Conservation (phyloP, 2,113 vertebrate species). For the Symphodus melops region DNA sequence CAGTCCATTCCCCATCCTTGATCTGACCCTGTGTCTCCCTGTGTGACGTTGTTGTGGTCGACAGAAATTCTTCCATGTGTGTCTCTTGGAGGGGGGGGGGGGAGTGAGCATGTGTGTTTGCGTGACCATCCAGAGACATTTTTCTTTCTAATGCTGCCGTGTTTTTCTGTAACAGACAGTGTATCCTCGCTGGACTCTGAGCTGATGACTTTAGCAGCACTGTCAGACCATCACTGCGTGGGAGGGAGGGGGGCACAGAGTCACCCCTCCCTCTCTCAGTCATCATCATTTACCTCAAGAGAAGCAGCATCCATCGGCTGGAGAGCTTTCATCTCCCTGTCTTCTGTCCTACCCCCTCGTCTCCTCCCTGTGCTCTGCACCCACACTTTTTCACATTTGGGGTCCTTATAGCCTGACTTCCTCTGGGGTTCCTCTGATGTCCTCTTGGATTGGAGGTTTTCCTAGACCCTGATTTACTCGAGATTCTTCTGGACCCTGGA, state of each 20-base stretch:
- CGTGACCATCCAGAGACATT: slow-evolving; percentile 52
- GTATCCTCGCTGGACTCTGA: slow-evolving; percentile 65
- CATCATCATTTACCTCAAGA: background rate
- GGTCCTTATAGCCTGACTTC: background rate
- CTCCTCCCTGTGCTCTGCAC: slow-evolving; percentile 20
- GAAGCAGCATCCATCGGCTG: slow-evolving; percentile 44
- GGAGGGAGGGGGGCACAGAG: too few relatives aligned
- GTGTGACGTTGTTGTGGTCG: slow-evolving; percentile 63
- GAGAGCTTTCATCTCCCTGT: slow-evolving; percentile 15
- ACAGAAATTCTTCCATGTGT: slow-evolving; percentile 51
- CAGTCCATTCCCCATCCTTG: slow-evolving; percentile 44
- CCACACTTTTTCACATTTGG: slow-evolving; percentile 6
- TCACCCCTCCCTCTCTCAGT: too few relatives aligned
- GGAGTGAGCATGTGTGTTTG: slow-evolving; percentile 24
- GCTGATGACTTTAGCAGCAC: slow-evolving; percentile 68
- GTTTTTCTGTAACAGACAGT: slow-evolving; percentile 70
- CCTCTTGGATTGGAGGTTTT: background rate
- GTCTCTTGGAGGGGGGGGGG: slow-evolving; percentile 53
- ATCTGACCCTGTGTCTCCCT: slow-evolving; percentile 31
- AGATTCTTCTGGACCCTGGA: background rate
- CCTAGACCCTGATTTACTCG: background rate
- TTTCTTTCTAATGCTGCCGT: slow-evolving; percentile 58
- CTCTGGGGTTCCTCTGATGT: slow-evolving; percentile 19
- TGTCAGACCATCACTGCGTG: slow-evolving; percentile 17
- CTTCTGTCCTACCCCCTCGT: background rate